Percentiles rank a stretch among this genome's conserved stretches.
phyloP scores from a whole-genome alignment of 2,113 vertebrate genomes.

The Pipa parva region DNA sequence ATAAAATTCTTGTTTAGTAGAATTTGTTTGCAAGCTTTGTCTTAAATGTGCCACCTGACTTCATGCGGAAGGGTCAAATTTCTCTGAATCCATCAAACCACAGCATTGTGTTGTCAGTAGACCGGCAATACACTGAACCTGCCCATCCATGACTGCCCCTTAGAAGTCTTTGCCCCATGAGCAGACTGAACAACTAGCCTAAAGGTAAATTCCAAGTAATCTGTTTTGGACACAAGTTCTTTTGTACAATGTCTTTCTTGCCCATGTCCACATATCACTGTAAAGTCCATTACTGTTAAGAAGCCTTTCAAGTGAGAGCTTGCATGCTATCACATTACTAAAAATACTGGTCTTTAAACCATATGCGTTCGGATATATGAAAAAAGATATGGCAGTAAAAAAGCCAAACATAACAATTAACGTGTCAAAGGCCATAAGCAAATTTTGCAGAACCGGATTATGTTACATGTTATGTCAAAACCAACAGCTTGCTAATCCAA shows the following conservation, averaged over 20 bases:
- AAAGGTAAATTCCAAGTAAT: constrained; percentile 83
- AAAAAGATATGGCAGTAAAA: constrained; percentile 48
- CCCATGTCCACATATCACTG: constrained; percentile 50
- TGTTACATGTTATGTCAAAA: constrained; percentile 51
- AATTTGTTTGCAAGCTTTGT: constrained; percentile 65
- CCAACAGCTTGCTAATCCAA: constrained; percentile 42
- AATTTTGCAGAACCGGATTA: constrained; percentile 43
- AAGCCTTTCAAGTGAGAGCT: constrained; percentile 71
- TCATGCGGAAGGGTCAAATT: constrained; percentile 73
- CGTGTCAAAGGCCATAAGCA: constrained; percentile 40
- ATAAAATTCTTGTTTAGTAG: constrained; percentile 50
- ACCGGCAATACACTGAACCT: constrained; percentile 63
- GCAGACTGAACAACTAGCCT: constrained; percentile 62
- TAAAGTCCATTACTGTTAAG: constrained; percentile 58
- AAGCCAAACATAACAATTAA: constrained; percentile 52
- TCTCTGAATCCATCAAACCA: constrained; percentile 84
- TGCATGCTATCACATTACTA: constrained; percentile 69
- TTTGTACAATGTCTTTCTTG: constrained; percentile 66
- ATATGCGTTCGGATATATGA: constrained; percentile 46
- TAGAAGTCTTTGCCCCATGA: constrained; percentile 66
- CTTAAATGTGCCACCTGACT: constrained; percentile 62
- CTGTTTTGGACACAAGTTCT: constrained; percentile 77
- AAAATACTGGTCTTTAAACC: constrained; percentile 45
- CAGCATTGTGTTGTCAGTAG: constrained; percentile 69
- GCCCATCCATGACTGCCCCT: constrained; percentile 82